Evolutionary conservation across 1,140 invertebrate species (phyloP).

Genomic region (Pseudomyrmex dendroicus): DNA sequence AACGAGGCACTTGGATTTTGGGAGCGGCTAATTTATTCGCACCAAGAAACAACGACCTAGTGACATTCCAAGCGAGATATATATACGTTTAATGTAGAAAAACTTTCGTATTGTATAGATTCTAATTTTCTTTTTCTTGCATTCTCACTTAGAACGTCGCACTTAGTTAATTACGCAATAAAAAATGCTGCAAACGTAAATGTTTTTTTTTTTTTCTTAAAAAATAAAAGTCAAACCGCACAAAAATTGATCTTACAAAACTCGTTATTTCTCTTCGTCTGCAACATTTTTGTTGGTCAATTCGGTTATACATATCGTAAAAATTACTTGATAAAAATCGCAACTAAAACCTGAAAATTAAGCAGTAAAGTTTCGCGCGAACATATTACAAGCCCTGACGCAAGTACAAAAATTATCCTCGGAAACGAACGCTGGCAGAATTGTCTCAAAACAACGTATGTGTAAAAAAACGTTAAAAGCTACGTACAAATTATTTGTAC

Average conservation of each 20-base stretch:
- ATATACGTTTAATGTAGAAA: background rate
- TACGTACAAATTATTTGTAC: slow-evolving; percentile 50
- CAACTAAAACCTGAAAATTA: slow-evolving; percentile 30
- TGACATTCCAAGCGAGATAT: slow-evolving; percentile 49
- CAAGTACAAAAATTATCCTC: slow-evolving; percentile 6
- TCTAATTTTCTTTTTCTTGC: too few relatives aligned
- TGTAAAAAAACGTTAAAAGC: slow-evolving; percentile 23
- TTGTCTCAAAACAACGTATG: background rate
- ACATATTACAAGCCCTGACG: background rate
- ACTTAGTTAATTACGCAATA: too few relatives aligned
- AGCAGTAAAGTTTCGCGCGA: background rate
- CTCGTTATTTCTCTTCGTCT: background rate
- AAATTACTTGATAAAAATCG: slow-evolving; percentile 3
- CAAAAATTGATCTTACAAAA: background rate
- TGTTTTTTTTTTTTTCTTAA: background rate
- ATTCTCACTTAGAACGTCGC: too few relatives aligned
- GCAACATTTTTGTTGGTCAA: background rate
- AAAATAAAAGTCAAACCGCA: background rate
- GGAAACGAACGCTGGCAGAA: background rate
- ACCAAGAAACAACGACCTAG: slow-evolving; percentile 51
- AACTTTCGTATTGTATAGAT: background rate
- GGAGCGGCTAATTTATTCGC: background rate
- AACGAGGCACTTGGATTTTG: too few relatives aligned
- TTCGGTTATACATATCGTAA: background rate
- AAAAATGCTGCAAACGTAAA: too few relatives aligned